Evolutionary conservation across 2,888 invertebrate species (phyloP).

Genomic region (Drosophila nigritarsus): DNA sequence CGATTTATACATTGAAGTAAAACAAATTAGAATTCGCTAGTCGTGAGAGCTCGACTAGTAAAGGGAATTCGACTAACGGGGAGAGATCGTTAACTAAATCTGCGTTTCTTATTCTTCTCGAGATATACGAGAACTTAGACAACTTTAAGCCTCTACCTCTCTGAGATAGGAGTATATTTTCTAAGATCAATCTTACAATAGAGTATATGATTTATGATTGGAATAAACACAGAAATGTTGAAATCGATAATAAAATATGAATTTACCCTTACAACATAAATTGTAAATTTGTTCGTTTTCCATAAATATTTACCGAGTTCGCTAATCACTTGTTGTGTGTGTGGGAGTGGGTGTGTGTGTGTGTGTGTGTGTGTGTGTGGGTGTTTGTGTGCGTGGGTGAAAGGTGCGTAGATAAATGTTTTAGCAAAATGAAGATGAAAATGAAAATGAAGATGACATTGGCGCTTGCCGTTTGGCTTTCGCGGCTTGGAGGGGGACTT

Average conservation of each 20-base stretch:
- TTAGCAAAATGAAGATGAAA: slow-evolving; percentile 66
- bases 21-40: too few species aligned
- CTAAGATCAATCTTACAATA: neutral
- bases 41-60: too few species aligned
- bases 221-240: neutral
- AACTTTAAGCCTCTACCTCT: neutral
- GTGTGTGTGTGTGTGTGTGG: neutral
- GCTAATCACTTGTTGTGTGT: neutral
- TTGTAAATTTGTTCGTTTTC: neutral
- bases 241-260: neutral
- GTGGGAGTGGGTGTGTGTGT: slow-evolving; percentile 9
- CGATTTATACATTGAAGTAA: neutral
- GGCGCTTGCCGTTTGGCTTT: neutral
- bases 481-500: slow-evolving; percentile 30
- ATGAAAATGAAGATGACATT: slow-evolving; percentile 43
- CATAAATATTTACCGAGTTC: neutral
- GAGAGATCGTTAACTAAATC: too few species aligned
- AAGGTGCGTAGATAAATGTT: slow-evolving; percentile 70
- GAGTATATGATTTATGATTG: neutral
- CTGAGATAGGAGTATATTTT: neutral
- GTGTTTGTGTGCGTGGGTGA: slow-evolving; percentile 29
- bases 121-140: neutral
- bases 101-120: neutral
- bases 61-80: too few species aligned
- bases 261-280: neutral